Percentiles rank a stretch among this genome's conserved stretches.
Evolutionary conservation across 1,140 invertebrate genomes (phyloP).

Genomic region (Brachionus angularis): DNA sequence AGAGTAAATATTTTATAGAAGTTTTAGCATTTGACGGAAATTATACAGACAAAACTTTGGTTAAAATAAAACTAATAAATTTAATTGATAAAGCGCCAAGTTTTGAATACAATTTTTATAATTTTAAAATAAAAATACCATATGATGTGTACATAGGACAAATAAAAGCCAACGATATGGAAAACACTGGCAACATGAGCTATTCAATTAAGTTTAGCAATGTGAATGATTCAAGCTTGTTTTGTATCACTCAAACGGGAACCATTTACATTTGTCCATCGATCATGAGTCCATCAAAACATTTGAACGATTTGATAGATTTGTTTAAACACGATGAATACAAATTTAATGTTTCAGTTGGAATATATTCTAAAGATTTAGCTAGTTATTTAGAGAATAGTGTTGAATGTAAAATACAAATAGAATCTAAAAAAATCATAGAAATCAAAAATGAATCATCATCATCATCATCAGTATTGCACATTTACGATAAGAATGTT

Average conservation of each 20-base stretch:
- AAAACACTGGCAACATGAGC: slow-evolving; percentile 6
- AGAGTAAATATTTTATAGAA: not conserved
- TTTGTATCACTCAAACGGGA: slow-evolving; percentile 37
- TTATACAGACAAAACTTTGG: not conserved
- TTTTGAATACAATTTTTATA: slow-evolving; percentile 35
- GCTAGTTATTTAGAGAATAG: not conserved
- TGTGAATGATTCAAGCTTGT: not conserved
- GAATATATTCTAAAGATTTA: not conserved
- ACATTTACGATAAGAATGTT: not conserved
- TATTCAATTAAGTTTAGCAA: not conserved
- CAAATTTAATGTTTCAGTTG: slow-evolving; percentile 26
- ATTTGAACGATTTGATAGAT: not conserved
- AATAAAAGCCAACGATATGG: slow-evolving; percentile 13
- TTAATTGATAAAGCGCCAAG: slow-evolving; percentile 13
- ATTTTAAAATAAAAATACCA: slow-evolving; percentile 37
- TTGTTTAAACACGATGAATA: slow-evolving; percentile 8
- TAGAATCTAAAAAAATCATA: not conserved
- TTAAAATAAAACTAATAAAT: slow-evolving; percentile 16
- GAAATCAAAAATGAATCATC: not conserved
- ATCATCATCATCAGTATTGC: too few relatives aligned
- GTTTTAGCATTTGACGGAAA: not conserved
- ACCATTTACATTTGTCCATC: slow-evolving; percentile 17
- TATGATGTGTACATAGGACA: slow-evolving; percentile 33
- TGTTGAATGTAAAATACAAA: slow-evolving; percentile 25
- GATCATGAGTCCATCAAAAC: not conserved